Evolutionary conservation across 2,888 invertebrate genomes (phyloP), one percentile per base, ranked within the genome.

Genomic region (Synanthedon andrenaeformis): DNA sequence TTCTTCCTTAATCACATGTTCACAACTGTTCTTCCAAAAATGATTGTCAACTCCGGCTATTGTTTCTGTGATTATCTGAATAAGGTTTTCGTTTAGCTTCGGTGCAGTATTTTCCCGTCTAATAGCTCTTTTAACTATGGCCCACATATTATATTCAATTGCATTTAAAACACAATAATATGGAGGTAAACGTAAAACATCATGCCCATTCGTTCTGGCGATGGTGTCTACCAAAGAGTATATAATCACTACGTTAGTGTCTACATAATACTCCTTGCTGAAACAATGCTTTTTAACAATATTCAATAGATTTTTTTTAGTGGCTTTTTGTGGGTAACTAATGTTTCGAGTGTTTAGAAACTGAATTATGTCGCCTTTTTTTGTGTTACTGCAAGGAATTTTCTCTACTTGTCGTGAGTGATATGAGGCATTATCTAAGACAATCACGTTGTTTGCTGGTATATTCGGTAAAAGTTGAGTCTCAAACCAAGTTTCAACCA

Each of bases 161-260:
- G 53, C 49, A 49, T 53, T 53, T 42, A 53, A 19, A 35, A 49
- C 19, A 42, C 53, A 53, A 49, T 53, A 49, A 48, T 52, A 52
- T 48, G 48, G 52, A 28, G 52, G 52, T 52, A 48, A 35, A 35
- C 48, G 14, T 41, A 41, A 52, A 45, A 52, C 49, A 17, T 19
- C 42, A 42, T 49, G 41, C 49, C 53, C 53, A 53, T 42, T 48
- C 48, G 49, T 42, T 49, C 23, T 49, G 41, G 53, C 53, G 51
- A 41, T 14, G 11, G 51, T 35, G 42, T 50, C n/a, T n/a, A n/a
- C n/a, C n/a, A n/a, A n/a, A n/a, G n/a, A n/a, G n/a, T n/a, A n/a
- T n/a, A n/a, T n/a, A n/a, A n/a, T n/a, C n/a, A n/a, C n/a, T n/a
- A n/a, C n/a, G n/a, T n/a, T n/a, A n/a, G n/a, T n/a, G n/a, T n/a